Evolutionary conservation across 2,888 invertebrate species (phyloP).

Genomic region (Drosophila lacicola): DNA sequence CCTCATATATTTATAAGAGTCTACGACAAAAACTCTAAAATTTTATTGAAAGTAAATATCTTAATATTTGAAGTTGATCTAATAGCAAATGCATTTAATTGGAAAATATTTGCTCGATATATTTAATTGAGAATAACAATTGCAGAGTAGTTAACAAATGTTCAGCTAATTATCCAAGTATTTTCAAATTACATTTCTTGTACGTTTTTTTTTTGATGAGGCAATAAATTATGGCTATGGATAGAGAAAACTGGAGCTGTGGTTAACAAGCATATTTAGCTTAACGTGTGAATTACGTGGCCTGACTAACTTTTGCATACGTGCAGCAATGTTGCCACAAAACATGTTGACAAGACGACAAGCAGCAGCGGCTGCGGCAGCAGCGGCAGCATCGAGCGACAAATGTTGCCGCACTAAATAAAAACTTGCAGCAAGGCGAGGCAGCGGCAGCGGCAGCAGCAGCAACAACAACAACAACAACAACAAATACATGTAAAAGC

Average conservation of each 20-base stretch:
- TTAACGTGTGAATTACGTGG: slow-evolving; percentile 82
- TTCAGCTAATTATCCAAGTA: slow-evolving; percentile 6
- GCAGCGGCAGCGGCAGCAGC: slow-evolving; percentile 34
- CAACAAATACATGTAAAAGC: slow-evolving; percentile 21
- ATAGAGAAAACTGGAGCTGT: slow-evolving; percentile 23
- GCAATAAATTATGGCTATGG: slow-evolving; percentile 25
- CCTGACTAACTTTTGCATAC: slow-evolving; percentile 75
- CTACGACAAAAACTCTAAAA: too few relatives aligned
- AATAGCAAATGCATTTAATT: too few relatives aligned
- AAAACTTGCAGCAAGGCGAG: slow-evolving; percentile 64
- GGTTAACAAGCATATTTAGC: slow-evolving; percentile 67
- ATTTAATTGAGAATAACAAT: too few relatives aligned
- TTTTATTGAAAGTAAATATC: too few relatives aligned
- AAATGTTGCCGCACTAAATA: slow-evolving; percentile 63
- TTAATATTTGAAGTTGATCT: too few relatives aligned
- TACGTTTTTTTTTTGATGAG: slow-evolving; percentile 16
- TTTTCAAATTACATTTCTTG: slow-evolving; percentile 7
- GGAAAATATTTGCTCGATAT: too few relatives aligned
- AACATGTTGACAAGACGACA: slow-evolving; percentile 76
- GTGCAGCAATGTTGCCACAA: slow-evolving; percentile 74
- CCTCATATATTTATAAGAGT: too few relatives aligned
- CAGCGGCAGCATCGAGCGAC: slow-evolving; percentile 28
- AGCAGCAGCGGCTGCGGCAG: slow-evolving; percentile 44
- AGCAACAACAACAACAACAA: slow-evolving; percentile 23
- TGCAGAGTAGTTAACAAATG: too few relatives aligned